These are phyloP conservation scores for Neogale vison DNA, from an alignment of 2,113 vertebrate species.

Conservation along the genomic window DNA sequence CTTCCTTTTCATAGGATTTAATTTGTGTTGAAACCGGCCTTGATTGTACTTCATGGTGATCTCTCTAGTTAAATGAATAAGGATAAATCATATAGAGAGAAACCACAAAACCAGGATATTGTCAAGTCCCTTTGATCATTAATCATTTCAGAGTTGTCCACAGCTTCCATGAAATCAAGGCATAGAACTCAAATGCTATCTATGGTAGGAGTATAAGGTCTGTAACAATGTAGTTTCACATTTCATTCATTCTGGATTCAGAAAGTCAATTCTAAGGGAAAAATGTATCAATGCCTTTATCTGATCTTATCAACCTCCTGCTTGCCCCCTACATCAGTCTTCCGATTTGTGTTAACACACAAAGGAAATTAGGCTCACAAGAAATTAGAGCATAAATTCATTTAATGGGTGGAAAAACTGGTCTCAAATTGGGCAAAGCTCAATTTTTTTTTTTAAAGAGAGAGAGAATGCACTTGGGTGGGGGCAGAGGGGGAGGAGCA, in stretches of 20 bases:
- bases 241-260: conserved; percentile 3
- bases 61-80: conserved; percentile 80
- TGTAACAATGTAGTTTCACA: not conserved
- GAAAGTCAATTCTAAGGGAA: not conserved
- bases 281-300: not conserved
- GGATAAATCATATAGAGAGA: not conserved
- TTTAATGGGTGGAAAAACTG: conserved; percentile 17
- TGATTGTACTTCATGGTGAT: conserved; percentile 87
- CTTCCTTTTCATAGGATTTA: conserved; percentile 79
- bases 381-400: not conserved
- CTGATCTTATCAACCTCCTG: not conserved
- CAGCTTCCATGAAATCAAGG: not conserved
- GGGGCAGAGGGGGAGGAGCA: too few species aligned
- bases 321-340: not conserved
- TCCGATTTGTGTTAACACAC: not conserved
- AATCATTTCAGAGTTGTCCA: not conserved
- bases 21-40: conserved; percentile 83
- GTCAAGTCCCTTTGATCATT: not conserved
- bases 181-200: not conserved
- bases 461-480: too few species aligned
- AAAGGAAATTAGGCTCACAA: conserved; percentile 25
- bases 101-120: not conserved
- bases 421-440: not conserved
- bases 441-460: not conserved
- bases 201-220: not conserved